Percentiles rank a stretch among this genome's conserved stretches.
Conservation (phyloP, 1,140 invertebrate genomes). For the Ctenoplectra terminalis region DNA sequence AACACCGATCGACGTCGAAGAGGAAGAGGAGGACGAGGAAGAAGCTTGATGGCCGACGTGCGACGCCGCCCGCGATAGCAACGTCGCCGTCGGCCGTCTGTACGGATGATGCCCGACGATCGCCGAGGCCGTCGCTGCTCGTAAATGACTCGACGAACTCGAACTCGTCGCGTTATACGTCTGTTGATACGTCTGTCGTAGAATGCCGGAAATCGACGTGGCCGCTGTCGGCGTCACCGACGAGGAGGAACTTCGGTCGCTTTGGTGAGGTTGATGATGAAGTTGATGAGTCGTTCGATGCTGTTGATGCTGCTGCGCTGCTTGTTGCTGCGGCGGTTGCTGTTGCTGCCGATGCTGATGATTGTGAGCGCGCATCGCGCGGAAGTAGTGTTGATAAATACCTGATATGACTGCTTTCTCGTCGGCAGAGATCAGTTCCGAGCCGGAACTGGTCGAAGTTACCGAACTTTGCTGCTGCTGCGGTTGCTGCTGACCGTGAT, state of each 20-base stretch:
- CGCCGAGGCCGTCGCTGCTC: conserved; percentile 48
- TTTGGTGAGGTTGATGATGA: conserved; percentile 69
- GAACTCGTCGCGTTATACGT: conserved; percentile 59
- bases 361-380: conserved; percentile 71
- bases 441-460: conserved; percentile 54
- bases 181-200: conserved; percentile 69
- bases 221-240: conserved; percentile 57
- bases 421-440: conserved; percentile 65
- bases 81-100: conserved; percentile 62
- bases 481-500: conserved; percentile 52
- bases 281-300: conserved; percentile 55
- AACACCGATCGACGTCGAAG: conserved; percentile 51
- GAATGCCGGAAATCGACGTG: conserved; percentile 54
- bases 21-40: conserved; percentile 45
- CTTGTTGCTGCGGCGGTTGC: conserved; percentile 52
- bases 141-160: conserved; percentile 55
- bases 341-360: conserved; percentile 67
- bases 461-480: conserved; percentile 71
- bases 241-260: conserved; percentile 69
- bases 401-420: conserved; percentile 77
- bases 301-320: conserved; percentile 58
- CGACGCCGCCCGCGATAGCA: conserved; percentile 47
- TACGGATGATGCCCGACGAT: conserved; percentile 64
- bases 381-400: conserved; percentile 76
- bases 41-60: conserved; percentile 40